Percentiles rank a stretch among this genome's conserved stretches.
These are phyloP conservation scores for Steatocranus sp. DNA, from an alignment of 2,797 vertebrate genomes.

Conservation along the genomic window DNA sequence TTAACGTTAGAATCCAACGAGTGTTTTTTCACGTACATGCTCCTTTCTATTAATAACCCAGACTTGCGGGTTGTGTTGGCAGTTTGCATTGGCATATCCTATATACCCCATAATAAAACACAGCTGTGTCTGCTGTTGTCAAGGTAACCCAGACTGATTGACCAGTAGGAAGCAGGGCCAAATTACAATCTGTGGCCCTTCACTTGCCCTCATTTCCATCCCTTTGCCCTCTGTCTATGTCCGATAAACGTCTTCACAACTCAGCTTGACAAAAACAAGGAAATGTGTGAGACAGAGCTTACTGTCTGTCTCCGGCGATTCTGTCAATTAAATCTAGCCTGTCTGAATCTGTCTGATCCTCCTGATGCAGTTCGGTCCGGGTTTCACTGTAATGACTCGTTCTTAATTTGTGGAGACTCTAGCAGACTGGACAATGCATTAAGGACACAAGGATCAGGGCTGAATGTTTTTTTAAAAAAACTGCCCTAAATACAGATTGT, in stretches of 20 bases:
- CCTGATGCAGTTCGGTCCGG: background rate
- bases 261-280: constrained; percentile 31
- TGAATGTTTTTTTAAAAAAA: constrained; percentile 2
- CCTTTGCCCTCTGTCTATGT: background rate
- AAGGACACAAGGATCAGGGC: constrained; percentile 19
- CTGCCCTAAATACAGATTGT: constrained; percentile 36
- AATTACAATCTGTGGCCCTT: constrained; percentile 25
- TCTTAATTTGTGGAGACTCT: constrained; percentile 13
- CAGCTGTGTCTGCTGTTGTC: constrained; percentile 30
- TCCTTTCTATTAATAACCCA: background rate
- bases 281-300: background rate
- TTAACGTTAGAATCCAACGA: background rate
- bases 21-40: background rate
- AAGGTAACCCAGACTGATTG: constrained; percentile 34
- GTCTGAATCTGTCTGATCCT: constrained; percentile 55
- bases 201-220: background rate
- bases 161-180: constrained; percentile 9
- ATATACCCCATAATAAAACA: background rate
- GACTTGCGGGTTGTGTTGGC: background rate
- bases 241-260: background rate
- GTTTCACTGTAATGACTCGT: constrained; percentile 18
- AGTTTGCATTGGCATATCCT: background rate
- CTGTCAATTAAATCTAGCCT: constrained; percentile 51
- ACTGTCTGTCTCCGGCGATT: constrained; percentile 10
- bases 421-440: constrained; percentile 18